Evolutionary conservation across 2,797 vertebrate genomes (phyloP).

Genomic region (Lophotriccus pileatus): DNA sequence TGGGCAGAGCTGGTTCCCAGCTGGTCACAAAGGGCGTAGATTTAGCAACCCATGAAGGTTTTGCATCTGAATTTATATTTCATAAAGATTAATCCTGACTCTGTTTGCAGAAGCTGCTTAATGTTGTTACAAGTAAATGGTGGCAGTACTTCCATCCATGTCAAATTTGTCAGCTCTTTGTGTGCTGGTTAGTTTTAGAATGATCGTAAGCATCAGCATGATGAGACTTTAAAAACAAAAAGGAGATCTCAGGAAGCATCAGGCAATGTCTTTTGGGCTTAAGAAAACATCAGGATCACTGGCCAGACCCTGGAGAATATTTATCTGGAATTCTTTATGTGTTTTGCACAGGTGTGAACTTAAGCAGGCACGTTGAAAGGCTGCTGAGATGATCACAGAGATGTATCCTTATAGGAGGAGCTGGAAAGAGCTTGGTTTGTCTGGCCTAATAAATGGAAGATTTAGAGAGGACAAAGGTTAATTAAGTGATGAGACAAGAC

Average conservation of each 20-base stretch:
- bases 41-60: neutral
- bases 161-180: neutral
- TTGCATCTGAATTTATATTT: neutral
- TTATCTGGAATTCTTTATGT: neutral
- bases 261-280: neutral
- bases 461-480: neutral
- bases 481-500: neutral
- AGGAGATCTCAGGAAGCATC: neutral
- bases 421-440: neutral
- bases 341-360: neutral
- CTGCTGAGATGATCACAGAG: neutral
- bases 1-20: neutral
- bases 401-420: neutral
- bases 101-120: neutral
- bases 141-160: rapidly evolving
- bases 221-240: neutral
- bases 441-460: neutral
- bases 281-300: neutral
- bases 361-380: neutral
- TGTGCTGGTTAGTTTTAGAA: neutral
- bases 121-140: neutral
- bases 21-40: neutral
- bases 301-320: neutral
- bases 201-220: neutral
- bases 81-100: neutral